Base-by-base conservation (phyloP, 2,113 vertebrate genomes). In the Eidolon helvum region DNA sequence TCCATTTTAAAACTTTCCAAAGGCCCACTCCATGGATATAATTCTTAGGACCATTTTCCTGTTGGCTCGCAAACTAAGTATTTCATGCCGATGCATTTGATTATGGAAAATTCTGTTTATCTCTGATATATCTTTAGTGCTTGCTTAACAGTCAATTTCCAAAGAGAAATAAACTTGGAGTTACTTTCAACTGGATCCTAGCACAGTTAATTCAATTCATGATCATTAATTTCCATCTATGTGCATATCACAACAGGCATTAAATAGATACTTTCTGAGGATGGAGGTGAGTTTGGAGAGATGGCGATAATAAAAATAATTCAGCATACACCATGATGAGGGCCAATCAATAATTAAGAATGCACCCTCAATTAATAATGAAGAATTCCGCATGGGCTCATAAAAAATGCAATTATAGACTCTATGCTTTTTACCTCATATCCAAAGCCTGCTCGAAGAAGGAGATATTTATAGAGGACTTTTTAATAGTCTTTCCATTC, bases 291-390 rank as follows among this genome's bases (percentile, higher is more conserved):
- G 1, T 45, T 65, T 85, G 28, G 30, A 9, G 28, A 94, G n/a
- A 30, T 69, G n/a, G 38, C 79, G 12, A 88, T 65, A 72, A 87
- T 57, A 85, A 91, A n/a, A 55, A 91, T 72, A 65, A 90, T 57
- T 91, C 35, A 15, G 4, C 15, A 68, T n/a, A 18, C n/a, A 55
- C 38, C 11, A 18, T 79, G 21, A 87, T 35, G 82, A 72, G 7
- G 65, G 8, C 14, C 48, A 79, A 65, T 83, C 50, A 83, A 93
- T 86, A 95, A 79, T 92, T 82, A 87, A 90, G 48, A 93, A 82
- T n/a, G 2, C 1, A 65, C 24, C 11, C 24, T 87, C 28, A 63
- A 71, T 88, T 96, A 93, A 91, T 59, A 96, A 87, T 78, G 10
- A 59, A 84, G 45, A 80, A 26, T 78, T 21, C 8, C 26, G 74